These are phyloP conservation scores for Callorhinus ursinus DNA, from an alignment of 2,113 vertebrate genomes.

Conservation along the genomic window DNA sequence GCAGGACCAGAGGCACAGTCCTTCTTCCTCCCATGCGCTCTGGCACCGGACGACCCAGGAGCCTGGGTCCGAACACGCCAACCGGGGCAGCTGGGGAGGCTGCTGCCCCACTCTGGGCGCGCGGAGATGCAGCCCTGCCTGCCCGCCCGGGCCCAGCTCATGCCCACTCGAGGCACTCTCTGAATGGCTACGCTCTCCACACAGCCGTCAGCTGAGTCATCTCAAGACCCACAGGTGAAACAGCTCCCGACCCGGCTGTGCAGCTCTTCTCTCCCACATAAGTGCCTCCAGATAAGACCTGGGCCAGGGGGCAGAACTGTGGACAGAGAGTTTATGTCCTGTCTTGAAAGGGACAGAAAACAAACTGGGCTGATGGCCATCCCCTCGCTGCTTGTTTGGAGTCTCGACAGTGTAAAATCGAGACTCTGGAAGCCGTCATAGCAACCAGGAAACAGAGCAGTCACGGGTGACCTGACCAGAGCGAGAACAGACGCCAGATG, in stretches of 20 bases:
- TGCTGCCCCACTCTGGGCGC: background rate
- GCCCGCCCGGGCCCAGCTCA: background rate
- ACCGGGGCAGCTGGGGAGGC: accelerated
- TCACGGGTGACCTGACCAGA: background rate
- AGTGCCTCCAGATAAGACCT: background rate
- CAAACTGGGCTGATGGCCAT: background rate
- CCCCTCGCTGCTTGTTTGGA: background rate
- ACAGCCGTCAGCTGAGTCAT: background rate
- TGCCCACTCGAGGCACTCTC: background rate
- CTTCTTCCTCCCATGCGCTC: background rate
- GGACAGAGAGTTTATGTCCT: no score
- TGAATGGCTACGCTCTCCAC: background rate
- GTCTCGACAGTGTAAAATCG: background rate
- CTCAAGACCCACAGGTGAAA: accelerated
- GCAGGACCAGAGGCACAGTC: background rate
- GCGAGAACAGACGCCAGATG: background rate
- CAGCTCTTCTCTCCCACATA: background rate
- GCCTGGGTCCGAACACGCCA: background rate
- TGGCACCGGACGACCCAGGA: background rate
- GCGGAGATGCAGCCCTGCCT: background rate
- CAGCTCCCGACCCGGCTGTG: background rate
- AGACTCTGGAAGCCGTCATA: background rate
- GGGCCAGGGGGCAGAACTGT: accelerated
- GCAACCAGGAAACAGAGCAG: no score
- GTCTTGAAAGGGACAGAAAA: accelerated